Percentiles rank a stretch among this genome's conserved stretches.
phyloP scores from a whole-genome alignment of 2,797 vertebrate species.

The Anguilla megastoma region DNA sequence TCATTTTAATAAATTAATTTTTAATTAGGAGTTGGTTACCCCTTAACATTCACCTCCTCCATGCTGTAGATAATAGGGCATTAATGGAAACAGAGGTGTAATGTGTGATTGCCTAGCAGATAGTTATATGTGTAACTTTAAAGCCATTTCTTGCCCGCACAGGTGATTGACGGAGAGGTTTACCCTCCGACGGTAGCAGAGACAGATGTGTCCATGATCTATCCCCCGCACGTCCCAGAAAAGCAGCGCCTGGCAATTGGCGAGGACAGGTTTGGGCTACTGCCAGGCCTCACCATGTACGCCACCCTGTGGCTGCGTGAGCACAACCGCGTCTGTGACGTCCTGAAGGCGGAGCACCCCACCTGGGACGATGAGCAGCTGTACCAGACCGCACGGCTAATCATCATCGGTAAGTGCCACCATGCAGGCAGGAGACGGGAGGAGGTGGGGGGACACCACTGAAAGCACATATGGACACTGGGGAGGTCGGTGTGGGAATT shows the following conservation, averaged over 20 bases:
- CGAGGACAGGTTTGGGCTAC: conserved; percentile 86
- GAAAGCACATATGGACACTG: neutral
- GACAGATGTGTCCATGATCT: conserved; percentile 81
- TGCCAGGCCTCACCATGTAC: conserved; percentile 85
- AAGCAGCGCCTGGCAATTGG: conserved; percentile 78
- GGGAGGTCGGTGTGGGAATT: neutral
- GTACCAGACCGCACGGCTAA: conserved; percentile 89
- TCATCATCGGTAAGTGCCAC: conserved; percentile 83
- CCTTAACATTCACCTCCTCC: neutral
- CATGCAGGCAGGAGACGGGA: neutral
- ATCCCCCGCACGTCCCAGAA: conserved; percentile 65
- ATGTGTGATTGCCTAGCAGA: neutral
- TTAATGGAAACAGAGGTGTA: neutral
- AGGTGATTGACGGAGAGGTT: conserved; percentile 84
- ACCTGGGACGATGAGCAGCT: conserved; percentile 93
- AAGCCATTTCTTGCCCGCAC: conserved; percentile 25
- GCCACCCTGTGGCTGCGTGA: conserved; percentile 91
- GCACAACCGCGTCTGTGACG: conserved; percentile 91
- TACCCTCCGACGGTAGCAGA: conserved; percentile 80
- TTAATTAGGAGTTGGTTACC: neutral
- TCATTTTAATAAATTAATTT: neutral
- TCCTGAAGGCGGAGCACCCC: conserved; percentile 85
- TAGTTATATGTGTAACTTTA: neutral
- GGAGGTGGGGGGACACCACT: neutral
- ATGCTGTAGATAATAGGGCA: neutral